Base-by-base conservation (phyloP, 2,888 invertebrate genomes). In the Eristalinus aeneus region DNA sequence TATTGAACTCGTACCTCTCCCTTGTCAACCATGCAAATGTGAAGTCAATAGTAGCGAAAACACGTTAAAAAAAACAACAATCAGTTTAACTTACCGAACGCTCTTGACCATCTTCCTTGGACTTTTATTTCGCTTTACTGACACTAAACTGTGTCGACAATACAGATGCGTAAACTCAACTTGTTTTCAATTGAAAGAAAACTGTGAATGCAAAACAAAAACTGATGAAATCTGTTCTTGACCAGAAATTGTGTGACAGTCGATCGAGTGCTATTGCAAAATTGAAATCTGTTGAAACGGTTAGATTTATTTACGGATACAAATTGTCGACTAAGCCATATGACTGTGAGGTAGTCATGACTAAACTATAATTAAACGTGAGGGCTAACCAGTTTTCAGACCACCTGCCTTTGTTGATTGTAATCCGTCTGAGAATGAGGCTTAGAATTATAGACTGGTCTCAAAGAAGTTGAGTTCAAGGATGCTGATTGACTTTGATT, bases 91-190 rank as follows among this genome's bases (percentile, higher is more conserved):
- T 31, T 46, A 53, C 23, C 23, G 27, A 32, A 68, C 16, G 31
- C 53, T 12, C 32, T 54, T 46, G 31, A 39, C 60, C 71, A 60
- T 60, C 60, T 46, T 16, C 39, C 60, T 60, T 71, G 71, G 60
- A 39, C 71, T 71, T 60, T 60, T n/a, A 60, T 39, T 46, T 39
- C n/a, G 5, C 4, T 12, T 46, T 39, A 39, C 39, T 46, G n/a
- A 8, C 46, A 27, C 16, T 46, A 16, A 46, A 46, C 16, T 46
- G 46, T 46, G 46, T 46, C 46, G 16, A 8, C 46, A n/a, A 46
- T 46, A 16, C 46, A 46, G 46, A 46, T 46, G 46, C 46, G n/a
- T 46, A 6, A 46, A 46, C 46, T 46, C 16, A 16, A 46, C 8
- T n/a, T 16, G 46, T 34, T 9, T 34, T 34, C 34, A 6, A 34